phyloP scores from a whole-genome alignment of 2,888 invertebrate species.

The Physocephala rufipes region DNA sequence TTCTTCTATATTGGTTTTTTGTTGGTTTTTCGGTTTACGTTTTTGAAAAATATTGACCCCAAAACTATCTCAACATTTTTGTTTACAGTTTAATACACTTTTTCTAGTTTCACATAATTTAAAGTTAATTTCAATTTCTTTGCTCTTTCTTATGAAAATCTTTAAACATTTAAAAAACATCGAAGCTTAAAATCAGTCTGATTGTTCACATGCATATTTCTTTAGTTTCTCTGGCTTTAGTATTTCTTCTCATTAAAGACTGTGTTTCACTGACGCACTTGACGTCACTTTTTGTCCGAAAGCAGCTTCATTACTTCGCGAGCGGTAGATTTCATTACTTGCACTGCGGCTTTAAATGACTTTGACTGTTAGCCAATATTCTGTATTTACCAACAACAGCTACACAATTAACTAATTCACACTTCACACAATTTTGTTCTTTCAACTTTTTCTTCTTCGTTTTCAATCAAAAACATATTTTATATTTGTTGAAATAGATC shows the following conservation, averaged over 20 bases:
- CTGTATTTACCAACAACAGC: no score
- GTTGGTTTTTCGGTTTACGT: background rate
- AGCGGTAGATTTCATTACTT: background rate
- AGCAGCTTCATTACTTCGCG: background rate
- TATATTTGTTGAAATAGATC: no score
- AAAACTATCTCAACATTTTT: background rate
- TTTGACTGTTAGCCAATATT: no score
- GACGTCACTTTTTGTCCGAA: conserved; percentile 29
- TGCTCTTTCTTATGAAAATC: background rate
- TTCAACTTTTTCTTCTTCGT: conserved; percentile 30
- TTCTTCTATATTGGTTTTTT: background rate
- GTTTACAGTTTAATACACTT: background rate
- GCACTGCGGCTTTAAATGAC: background rate
- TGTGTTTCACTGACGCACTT: background rate
- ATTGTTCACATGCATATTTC: background rate
- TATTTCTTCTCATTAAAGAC: background rate
- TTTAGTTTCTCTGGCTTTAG: conserved; percentile 3
- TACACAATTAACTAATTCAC: background rate
- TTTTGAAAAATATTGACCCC: background rate
- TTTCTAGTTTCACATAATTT: background rate
- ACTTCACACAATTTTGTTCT: background rate
- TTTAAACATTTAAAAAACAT: conserved; percentile 18
- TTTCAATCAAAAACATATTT: conserved; percentile 22
- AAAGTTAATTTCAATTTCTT: conserved; percentile 8
- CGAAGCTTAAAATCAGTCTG: conserved; percentile 27